Percentiles rank a stretch among this genome's conserved stretches.
phyloP scores from a whole-genome alignment of 2,797 vertebrate genomes.

The Passerculus sandwichensis region DNA sequence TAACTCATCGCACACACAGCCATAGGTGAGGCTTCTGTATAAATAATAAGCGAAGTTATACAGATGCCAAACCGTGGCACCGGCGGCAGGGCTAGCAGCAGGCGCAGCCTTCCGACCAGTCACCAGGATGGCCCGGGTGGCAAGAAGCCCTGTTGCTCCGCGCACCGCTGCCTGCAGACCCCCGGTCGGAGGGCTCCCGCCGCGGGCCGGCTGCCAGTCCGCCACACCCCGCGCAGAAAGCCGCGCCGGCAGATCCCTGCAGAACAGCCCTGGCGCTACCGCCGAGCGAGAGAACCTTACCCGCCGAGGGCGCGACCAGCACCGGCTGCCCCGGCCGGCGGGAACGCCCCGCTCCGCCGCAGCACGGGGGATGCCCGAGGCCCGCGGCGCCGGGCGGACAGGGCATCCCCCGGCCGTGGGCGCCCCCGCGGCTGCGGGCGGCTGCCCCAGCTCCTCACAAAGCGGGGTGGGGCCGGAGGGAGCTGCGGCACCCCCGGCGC shows the following conservation, averaged over 20 bases:
- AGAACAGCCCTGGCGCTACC: background rate
- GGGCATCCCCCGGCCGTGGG: background rate
- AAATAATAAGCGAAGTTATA: background rate
- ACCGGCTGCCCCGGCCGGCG: background rate
- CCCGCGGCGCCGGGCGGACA: background rate
- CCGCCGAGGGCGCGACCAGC: background rate
- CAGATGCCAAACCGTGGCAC: background rate
- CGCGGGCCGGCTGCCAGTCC: background rate
- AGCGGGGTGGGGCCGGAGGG: background rate
- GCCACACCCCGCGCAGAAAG: background rate
- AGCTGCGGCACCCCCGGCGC: background rate
- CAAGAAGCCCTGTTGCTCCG: background rate
- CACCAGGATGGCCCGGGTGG: background rate
- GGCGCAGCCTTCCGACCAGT: background rate
- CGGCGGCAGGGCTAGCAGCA: background rate
- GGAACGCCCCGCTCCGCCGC: background rate
- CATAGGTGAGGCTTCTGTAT: accelerated
- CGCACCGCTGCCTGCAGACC: background rate
- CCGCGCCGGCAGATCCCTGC: background rate
- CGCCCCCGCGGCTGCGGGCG: background rate
- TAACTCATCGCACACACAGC: background rate
- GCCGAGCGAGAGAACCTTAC: background rate
- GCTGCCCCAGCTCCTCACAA: background rate
- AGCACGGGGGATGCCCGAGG: background rate
- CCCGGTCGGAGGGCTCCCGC: background rate